Conservation (phyloP, 1,140 invertebrate species). For the Papilio dardanus region DNA sequence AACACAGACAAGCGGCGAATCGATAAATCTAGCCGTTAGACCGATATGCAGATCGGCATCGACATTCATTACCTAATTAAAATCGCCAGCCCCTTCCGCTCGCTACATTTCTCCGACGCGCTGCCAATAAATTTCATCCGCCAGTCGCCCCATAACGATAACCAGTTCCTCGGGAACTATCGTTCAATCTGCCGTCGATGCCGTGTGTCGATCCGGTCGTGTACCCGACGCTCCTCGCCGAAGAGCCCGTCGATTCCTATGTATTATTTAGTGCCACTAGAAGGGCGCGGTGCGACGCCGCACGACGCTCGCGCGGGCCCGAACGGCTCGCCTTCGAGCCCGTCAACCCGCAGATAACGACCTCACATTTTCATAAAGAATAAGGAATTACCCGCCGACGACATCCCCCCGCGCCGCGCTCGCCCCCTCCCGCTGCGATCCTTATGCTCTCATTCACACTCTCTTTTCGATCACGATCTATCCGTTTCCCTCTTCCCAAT, state of each 20-base stretch:
- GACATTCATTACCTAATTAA: slow-evolving; percentile 83
- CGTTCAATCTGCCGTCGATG: slow-evolving; percentile 82
- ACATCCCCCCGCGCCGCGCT: slow-evolving; percentile 55
- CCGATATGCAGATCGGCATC: slow-evolving; percentile 81
- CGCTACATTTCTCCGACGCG: slow-evolving; percentile 80
- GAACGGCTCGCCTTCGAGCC: slow-evolving; percentile 65
- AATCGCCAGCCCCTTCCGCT: slow-evolving; percentile 81
- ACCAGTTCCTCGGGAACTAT: slow-evolving; percentile 82
- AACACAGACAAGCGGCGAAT: slow-evolving; percentile 67
- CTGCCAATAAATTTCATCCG: slow-evolving; percentile 82
- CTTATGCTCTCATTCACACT: slow-evolving; percentile 81
- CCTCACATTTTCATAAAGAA: slow-evolving; percentile 82
- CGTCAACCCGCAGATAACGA: slow-evolving; percentile 78
- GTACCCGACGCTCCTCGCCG: slow-evolving; percentile 78
- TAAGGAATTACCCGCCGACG: slow-evolving; percentile 79
- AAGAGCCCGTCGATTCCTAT: slow-evolving; percentile 78
- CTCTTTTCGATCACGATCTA: slow-evolving; percentile 74
- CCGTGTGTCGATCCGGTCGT: slow-evolving; percentile 81
- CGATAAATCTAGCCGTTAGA: slow-evolving; percentile 79
- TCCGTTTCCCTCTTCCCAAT: slow-evolving; percentile 73
- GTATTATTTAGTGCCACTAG: slow-evolving; percentile 80
- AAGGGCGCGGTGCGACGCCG: slow-evolving; percentile 51
- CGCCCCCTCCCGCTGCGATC: slow-evolving; percentile 58
- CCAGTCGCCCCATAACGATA: slow-evolving; percentile 81
- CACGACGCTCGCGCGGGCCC: slow-evolving; percentile 44